Base-by-base conservation (phyloP, 2,113 vertebrate genomes). In the Osmerus eperlanus region DNA sequence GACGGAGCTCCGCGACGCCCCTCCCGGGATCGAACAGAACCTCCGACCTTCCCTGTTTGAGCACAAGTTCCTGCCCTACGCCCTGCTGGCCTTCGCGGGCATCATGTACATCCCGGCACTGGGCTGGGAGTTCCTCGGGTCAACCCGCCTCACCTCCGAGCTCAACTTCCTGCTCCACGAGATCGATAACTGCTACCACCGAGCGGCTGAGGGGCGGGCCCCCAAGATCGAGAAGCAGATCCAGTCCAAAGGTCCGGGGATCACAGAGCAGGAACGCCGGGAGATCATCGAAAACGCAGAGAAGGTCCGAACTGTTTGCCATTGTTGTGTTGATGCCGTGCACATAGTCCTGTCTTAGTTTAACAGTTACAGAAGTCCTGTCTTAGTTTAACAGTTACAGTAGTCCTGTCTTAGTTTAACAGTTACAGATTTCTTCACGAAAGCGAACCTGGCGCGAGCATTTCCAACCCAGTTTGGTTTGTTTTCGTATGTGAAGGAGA, bases 141-240 rank as follows among this genome's bases (percentile, higher is more conserved):
- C 97, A 51, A 99, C 97, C 0, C 94, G 97, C 68, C 96, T 99
- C 90, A 99, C 97, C 78, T 99, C 97, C 0, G 97, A 99, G 89
- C 95, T 99, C 90, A 99, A 97, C 91, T 99, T 99, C 90, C 92
- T 99, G 81, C 97, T 99, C 78, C 97, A 99, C 86, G 97, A 99
- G 89, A 99, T 99, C 0, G 97, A 99, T 89, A 99, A 99, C 88
- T 99, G 96, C 91, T 99, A 99, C 88, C 97, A 99, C 85, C 93
- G 97, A 25, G 97, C 97, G 0, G 97, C 97, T 2, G 97, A 99
- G 89, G 96, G 97, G 54, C 91, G 97, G 2, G 97, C 97, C 2
- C 97, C 97, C 47, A 99, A 99, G 91, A 99, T 99, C 25, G 97
- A 99, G 87, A 99, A 99, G 88, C 97, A 99, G 92, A 99, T 99